Conservation (phyloP, 2,888 invertebrate species). For the Cenopis cana region DNA sequence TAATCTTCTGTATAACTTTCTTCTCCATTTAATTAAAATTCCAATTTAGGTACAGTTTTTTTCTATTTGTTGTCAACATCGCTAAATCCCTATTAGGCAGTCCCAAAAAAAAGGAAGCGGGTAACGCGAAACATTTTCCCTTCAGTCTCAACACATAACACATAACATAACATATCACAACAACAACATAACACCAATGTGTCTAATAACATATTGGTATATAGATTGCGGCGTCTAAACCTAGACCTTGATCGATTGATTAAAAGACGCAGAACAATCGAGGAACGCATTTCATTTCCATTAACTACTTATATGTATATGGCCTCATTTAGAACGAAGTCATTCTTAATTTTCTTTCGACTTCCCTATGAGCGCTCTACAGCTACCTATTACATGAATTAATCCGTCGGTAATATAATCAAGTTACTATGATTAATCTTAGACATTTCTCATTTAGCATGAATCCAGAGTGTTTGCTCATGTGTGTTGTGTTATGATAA, state of each 20-base stretch:
- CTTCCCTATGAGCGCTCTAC: background rate
- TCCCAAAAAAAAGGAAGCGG: background rate
- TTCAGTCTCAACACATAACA: too few species aligned
- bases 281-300: constrained; percentile 31
- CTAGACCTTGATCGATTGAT: constrained; percentile 36
- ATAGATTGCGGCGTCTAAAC: background rate
- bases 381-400: background rate
- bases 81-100: too few species aligned
- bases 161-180: too few species aligned
- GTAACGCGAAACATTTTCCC: too few species aligned
- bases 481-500: background rate
- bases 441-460: background rate
- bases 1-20: too few species aligned
- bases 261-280: constrained; percentile 20
- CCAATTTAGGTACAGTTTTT: too few species aligned
- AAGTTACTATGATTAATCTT: background rate
- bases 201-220: background rate
- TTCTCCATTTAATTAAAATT: too few species aligned
- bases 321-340: constrained; percentile 20
- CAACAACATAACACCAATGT: too few species aligned
- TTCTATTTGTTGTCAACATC: too few species aligned
- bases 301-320: too few species aligned
- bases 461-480: background rate
- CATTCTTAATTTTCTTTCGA: too few species aligned
- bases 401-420: background rate